Conservation (phyloP, 2,888 invertebrate genomes). For the Drosophila anomalata region DNA sequence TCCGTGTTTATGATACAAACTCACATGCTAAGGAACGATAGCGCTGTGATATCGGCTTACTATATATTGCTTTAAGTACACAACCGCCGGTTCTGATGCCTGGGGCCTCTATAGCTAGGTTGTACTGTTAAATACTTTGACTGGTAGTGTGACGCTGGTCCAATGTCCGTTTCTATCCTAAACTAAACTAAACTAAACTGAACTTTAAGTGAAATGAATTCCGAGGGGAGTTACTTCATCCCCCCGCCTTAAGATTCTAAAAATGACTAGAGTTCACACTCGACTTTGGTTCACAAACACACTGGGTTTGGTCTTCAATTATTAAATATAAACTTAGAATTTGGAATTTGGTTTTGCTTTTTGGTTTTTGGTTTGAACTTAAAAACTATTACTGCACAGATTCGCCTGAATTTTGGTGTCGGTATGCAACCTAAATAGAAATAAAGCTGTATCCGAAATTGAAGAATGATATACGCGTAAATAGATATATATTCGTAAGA, state of each 20-base stretch:
- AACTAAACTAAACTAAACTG: constrained; percentile 33
- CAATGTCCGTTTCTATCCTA: constrained; percentile 60
- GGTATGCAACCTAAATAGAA: constrained; percentile 42
- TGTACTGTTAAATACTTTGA: constrained; percentile 78
- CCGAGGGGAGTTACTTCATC: background rate
- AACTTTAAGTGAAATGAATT: constrained; percentile 23
- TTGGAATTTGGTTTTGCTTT: constrained; percentile 38
- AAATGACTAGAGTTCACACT: constrained; percentile 83
- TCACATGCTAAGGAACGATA: constrained; percentile 79
- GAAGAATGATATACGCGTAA: constrained; percentile 25
- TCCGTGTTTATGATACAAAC: constrained; percentile 19
- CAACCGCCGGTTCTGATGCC: constrained; percentile 75
- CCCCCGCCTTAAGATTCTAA: constrained; percentile 57
- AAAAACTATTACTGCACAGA: constrained; percentile 81
- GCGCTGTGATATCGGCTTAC: constrained; percentile 80
- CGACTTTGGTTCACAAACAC: constrained; percentile 66
- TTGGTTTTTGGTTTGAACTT: constrained; percentile 49
- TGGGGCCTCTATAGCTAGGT: constrained; percentile 56
- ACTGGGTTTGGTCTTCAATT: constrained; percentile 48
- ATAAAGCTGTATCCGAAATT: constrained; percentile 58
- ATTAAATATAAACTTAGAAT: constrained; percentile 41
- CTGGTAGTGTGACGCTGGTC: constrained; percentile 79
- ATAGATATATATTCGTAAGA: constrained; percentile 17
- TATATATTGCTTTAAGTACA: constrained; percentile 75
- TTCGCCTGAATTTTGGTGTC: constrained; percentile 77